Percentiles rank a stretch among this genome's conserved stretches.
phyloP scores from a whole-genome alignment of 2,797 vertebrate species.

The Hyperoplus lanceolatus region DNA sequence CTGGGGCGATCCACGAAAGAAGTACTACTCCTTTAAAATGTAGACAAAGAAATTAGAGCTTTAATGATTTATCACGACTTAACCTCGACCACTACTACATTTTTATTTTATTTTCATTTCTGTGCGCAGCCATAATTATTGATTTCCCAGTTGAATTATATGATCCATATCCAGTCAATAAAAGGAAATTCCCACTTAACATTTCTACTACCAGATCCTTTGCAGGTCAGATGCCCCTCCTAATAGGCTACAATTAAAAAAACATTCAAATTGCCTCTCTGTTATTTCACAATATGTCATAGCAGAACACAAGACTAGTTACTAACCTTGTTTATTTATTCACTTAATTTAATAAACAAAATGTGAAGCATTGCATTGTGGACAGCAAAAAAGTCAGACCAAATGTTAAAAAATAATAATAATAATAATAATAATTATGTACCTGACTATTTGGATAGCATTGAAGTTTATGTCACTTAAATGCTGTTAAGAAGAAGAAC shows the following conservation, averaged over 20 bases:
- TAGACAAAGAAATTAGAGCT: slow-evolving; percentile 3
- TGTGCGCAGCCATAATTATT: slow-evolving; percentile 37
- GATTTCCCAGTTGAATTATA: slow-evolving; percentile 37
- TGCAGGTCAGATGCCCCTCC: slow-evolving; percentile 25
- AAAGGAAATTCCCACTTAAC: slow-evolving; percentile 41
- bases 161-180: slow-evolving; percentile 53
- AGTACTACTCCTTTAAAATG: slow-evolving; percentile 10
- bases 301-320: neutral
- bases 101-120: slow-evolving; percentile 5
- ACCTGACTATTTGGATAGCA: no score
- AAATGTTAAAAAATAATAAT: no score
- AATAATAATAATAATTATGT: no score
- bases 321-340: neutral
- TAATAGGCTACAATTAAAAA: slow-evolving; percentile 30
- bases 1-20: slow-evolving; percentile 25
- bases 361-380: neutral
- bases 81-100: neutral
- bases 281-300: neutral
- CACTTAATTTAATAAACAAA: neutral
- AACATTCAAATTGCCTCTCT: slow-evolving; percentile 37
- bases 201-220: slow-evolving; percentile 28
- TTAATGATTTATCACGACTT: neutral
- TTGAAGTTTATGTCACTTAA: neutral
- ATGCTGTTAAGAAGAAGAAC: neutral
- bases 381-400: no score